Percentiles rank a stretch among this genome's conserved stretches.
Conservation (phyloP, 1,140 invertebrate species). For the Tribolium madens region DNA sequence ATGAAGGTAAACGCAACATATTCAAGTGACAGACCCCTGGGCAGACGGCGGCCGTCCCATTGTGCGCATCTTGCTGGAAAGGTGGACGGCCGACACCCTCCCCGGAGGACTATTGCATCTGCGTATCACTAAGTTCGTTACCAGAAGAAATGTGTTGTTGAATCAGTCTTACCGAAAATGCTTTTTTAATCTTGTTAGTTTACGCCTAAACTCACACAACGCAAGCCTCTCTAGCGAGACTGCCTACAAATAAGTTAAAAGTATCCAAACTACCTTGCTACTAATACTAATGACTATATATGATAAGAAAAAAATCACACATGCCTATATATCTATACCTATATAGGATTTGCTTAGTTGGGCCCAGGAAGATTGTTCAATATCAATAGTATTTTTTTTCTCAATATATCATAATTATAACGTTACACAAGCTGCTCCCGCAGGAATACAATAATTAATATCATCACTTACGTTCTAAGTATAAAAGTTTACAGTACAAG, state of each 20-base stretch:
- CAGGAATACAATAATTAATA: constrained; percentile 55
- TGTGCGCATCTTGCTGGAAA: constrained; percentile 41
- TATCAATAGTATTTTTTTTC: constrained; percentile 36
- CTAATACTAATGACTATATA: constrained; percentile 63
- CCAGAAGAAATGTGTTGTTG: constrained; percentile 66
- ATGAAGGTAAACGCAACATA: constrained; percentile 66
- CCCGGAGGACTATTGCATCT: constrained; percentile 53
- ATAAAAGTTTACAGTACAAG: constrained; percentile 51
- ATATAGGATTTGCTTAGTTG: constrained; percentile 64
- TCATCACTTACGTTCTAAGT: constrained; percentile 60
- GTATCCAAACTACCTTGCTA: constrained; percentile 34
- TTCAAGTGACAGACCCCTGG: constrained; percentile 51
- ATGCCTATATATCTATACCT: constrained; percentile 63
- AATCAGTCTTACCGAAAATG: constrained; percentile 66
- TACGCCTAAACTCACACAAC: constrained; percentile 36
- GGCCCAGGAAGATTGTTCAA: constrained; percentile 67
- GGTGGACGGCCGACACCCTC: constrained; percentile 20
- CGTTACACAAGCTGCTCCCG: constrained; percentile 62
- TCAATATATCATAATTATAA: constrained; percentile 57
- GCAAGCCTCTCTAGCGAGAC: constrained; percentile 23
- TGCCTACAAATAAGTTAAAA: constrained; percentile 34
- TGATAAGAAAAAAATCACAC: constrained; percentile 66
- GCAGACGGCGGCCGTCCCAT: constrained; percentile 26
- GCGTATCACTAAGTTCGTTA: constrained; percentile 63
- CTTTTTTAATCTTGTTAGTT: constrained; percentile 42